Evolutionary conservation across 2,113 vertebrate species (phyloP).

Genomic region (Leptocoma aspasia): DNA sequence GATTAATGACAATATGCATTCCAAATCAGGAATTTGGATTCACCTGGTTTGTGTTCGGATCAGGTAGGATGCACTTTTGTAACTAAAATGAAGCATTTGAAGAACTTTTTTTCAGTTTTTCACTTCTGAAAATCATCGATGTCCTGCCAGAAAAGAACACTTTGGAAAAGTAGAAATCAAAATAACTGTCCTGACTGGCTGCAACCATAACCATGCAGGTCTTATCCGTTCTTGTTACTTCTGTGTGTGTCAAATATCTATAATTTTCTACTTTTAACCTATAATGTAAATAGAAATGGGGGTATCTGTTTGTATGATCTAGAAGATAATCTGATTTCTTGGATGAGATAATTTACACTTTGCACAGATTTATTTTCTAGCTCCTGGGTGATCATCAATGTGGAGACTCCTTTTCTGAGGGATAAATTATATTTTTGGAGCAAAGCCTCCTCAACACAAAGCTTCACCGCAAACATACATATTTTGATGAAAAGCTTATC

Average conservation of each 20-base stretch:
- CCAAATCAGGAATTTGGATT: neutral
- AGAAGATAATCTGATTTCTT: neutral
- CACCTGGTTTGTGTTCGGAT: neutral
- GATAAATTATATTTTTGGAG: neutral
- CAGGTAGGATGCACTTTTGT: neutral
- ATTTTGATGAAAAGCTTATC: neutral
- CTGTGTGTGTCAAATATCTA: neutral
- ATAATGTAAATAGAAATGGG: neutral
- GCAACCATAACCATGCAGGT: neutral
- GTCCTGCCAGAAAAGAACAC: neutral
- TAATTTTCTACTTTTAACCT: neutral
- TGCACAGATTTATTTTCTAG: neutral
- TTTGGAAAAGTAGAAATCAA: neutral
- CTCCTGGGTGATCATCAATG: neutral
- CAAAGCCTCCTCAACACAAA: neutral
- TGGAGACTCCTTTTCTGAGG: neutral
- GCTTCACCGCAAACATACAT: fast-evolving
- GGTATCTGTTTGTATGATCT: neutral
- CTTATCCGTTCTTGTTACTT: neutral
- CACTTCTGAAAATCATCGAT: neutral
- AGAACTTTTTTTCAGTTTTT: neutral
- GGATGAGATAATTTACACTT: neutral
- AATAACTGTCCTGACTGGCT: neutral
- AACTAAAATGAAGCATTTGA: neutral
- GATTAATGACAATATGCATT: neutral